Conservation (phyloP, 2,888 invertebrate species). For the Meta bourneti region DNA sequence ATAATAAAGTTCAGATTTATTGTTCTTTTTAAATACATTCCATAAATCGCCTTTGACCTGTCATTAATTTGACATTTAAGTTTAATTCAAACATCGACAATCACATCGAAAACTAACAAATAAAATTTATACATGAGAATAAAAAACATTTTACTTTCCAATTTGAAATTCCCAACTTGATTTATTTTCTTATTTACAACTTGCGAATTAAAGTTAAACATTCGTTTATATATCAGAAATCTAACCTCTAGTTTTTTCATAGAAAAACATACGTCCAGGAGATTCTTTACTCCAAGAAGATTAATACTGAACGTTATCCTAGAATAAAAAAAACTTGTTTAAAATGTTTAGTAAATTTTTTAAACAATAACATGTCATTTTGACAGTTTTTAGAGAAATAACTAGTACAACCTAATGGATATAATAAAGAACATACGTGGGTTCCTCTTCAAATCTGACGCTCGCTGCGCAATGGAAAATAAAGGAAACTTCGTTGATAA, state of each 20-base stretch:
- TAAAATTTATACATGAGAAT: too few relatives aligned
- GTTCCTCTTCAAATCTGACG: constrained; percentile 83
- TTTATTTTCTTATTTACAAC: background rate
- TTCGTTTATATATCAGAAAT: background rate
- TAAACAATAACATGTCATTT: background rate
- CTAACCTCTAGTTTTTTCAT: constrained; percentile 65
- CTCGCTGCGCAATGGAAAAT: constrained; percentile 84
- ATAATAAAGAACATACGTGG: constrained; percentile 80
- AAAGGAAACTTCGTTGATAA: constrained; percentile 81
- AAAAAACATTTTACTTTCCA: background rate
- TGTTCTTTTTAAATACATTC: too few relatives aligned
- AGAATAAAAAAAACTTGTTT: constrained; percentile 18
- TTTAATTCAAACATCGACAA: too few relatives aligned
- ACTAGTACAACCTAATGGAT: too few relatives aligned
- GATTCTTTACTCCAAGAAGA: constrained; percentile 59
- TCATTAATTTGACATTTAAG: too few relatives aligned
- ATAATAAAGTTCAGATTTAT: too few relatives aligned
- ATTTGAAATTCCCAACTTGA: background rate
- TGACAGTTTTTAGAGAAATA: background rate
- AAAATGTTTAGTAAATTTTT: background rate
- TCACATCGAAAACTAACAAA: too few relatives aligned
- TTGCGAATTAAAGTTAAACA: background rate
- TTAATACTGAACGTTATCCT: constrained; percentile 63
- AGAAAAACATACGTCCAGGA: constrained; percentile 49
- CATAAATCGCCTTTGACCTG: too few relatives aligned